Evolutionary conservation across 1,140 invertebrate species (phyloP), one percentile per base, ranked within the genome.

Genomic region (Hycleus phaleratus): DNA sequence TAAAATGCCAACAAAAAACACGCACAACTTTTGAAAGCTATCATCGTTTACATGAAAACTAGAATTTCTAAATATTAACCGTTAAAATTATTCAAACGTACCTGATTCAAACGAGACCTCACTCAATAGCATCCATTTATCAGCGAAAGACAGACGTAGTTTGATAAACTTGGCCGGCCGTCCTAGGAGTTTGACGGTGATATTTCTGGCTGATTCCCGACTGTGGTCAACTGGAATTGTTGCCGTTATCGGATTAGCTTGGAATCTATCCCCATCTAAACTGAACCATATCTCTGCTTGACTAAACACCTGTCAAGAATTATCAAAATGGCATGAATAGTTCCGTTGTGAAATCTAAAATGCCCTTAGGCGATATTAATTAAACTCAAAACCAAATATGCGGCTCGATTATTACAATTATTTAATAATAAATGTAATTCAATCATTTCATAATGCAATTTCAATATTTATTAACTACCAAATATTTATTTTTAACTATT

Each of bases 81-180:
- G 1, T 2, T 39, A 6, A 42, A 42, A 42, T 10, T 4, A 42
- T 7, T 4, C 3, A 6, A 42, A 73, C 78, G 82, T 74, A 88
- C 87, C 84, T 69, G 86, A 88, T 71, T 87, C 84, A 66, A 90
- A 91, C 58, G 81, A 79, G 48, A 94, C 82, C 75, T 95, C 93
- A 69, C 90, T 92, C 60, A 95, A 81, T 78, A 95, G 81, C 60
- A 95, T 86, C 91, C 91, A 95, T 60, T 83, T 81, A 7, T 86
- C 79, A 47, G 88, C 85, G 70, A 94, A 95, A 74, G 84, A 88
- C 38, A 95, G 78, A 65, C 89, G 84, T 32, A 93, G 74, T 70
- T 86, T 87, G 38, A 93, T 75, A 71, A 82, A 90, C 54, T 82
- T 79, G 46, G 85, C 91, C n/a, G 89, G 76, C 44, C 84, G 79